Base-by-base conservation (phyloP, 1,140 invertebrate genomes). In the Drosophila orosa region DNA sequence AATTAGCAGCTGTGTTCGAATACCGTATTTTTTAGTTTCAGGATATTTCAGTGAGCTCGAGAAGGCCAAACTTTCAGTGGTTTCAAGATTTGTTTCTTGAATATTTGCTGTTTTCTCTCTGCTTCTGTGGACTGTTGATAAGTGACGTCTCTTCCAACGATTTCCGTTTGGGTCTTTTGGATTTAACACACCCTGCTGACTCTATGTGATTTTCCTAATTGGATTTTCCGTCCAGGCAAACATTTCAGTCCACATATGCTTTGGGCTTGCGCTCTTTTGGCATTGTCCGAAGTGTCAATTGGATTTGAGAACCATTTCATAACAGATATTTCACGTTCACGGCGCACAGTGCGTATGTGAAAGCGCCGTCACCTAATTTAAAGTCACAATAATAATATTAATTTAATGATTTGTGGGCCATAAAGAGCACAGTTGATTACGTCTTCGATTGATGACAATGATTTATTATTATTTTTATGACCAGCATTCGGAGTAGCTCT, bases 1-100 rank as follows among this genome's bases (percentile, higher is more conserved):
- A 86, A 85, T 85, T 86, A 86, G 57, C 81, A 85, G 82, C 82
- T 85, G 81, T 59, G 50, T 45, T 61, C 42, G 45, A 40, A 44
- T 37, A 59, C 50, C 59, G 57, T 66, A 71, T 65, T 61, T 62
- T 57, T 39, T 35, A 24, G 29, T 59, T 22, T 22, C 60, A 80
- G 78, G 78, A 80, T 72, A 75, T 52, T 77, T 77, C 37, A 63
- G 57, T 24, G 40, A 13, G 15, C 33, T 8, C 5, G 29, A 39
- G 35, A 24, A 56, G n/a, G 25, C 50, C 6, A 3, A 22, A 19
- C 12, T 45, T 44, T 56, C 17, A 19, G 25, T 35, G 29, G 29
- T 25, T 44, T 47, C n/a, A n/a, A 44, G 29, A n/a, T 59, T 71
- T 31, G 31, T 31, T 72, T 39, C 59, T 40, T 13, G 10, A 0